Evolutionary conservation across 2,797 vertebrate species (phyloP).

Genomic region (Cossypha polioptera): DNA sequence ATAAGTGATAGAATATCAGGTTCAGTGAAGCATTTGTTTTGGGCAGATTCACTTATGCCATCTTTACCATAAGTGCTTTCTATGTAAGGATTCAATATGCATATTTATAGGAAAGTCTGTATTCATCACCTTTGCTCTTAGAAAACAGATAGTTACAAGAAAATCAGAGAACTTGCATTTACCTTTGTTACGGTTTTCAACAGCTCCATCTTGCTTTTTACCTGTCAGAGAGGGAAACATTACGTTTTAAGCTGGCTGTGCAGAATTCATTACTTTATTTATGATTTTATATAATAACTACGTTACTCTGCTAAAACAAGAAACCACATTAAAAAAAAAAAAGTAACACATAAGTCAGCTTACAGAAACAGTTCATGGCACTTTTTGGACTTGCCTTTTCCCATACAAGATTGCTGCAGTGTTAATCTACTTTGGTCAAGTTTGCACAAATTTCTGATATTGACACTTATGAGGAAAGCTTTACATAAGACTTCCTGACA

Average conservation of each 20-base stretch:
- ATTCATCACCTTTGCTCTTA: not conserved
- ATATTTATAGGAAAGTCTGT: not conserved
- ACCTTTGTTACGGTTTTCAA: conserved; percentile 99
- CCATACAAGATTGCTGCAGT: not conserved
- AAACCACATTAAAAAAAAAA: not conserved
- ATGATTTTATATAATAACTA: not conserved
- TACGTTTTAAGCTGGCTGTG: not conserved
- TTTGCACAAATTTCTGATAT: not conserved
- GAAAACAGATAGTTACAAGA: not conserved
- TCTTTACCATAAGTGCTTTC: not conserved
- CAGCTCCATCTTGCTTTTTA: conserved; percentile 96
- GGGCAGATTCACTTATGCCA: not conserved
- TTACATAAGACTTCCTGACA: not conserved
- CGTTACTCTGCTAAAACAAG: not conserved
- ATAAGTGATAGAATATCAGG: not conserved
- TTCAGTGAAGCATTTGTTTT: not conserved
- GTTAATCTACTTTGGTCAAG: not conserved
- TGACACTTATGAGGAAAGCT: not conserved
- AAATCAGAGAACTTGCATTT: conserved; percentile 41
- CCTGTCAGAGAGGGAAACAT: conserved; percentile 75
- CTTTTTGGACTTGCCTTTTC: not conserved
- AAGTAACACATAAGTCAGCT: not conserved
- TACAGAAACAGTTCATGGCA: not conserved
- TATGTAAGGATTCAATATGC: not conserved
- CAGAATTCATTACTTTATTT: not conserved